A percentile compares a stretch with the other conserved stretches of the same genome.
Evolutionary conservation across 2,797 vertebrate species (phyloP).

Genomic region (Centroberyx gerrardi): DNA sequence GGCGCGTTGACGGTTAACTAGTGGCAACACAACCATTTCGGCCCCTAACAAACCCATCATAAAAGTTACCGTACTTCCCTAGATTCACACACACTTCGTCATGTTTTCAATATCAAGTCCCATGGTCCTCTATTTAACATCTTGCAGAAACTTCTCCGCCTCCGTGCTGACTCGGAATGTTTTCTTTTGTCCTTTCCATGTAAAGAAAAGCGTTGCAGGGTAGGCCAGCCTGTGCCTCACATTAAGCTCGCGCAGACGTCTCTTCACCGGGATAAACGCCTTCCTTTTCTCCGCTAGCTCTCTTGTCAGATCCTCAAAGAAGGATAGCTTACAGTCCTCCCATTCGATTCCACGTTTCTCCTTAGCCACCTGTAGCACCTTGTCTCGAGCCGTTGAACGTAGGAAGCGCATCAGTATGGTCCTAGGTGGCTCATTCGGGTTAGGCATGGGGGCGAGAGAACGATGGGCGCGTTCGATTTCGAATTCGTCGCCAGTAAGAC

Average conservation of each 20-base stretch:
- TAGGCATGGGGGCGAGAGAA: not conserved
- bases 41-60: too few relatives aligned
- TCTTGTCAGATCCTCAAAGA: conserved; percentile 15
- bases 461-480: not conserved
- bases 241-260: too few relatives aligned
- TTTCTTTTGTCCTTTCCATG: conserved; percentile 12
- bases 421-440: not conserved
- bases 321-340: conserved; percentile 5
- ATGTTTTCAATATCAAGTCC: too few relatives aligned
- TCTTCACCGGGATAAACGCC: too few relatives aligned
- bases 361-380: conserved; percentile 8
- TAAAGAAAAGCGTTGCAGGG: not conserved
- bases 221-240: too few relatives aligned
- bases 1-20: too few relatives aligned
- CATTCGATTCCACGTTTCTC: conserved; percentile 18
- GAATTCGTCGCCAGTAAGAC: too few relatives aligned
- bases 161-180: not conserved
- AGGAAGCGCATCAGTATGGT: conserved; percentile 5
- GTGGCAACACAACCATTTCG: too few relatives aligned
- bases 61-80: not conserved
- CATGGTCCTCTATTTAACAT: not conserved
- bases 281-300: too few relatives aligned
- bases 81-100: not conserved
- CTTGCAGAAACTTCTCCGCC: not conserved
- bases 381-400: not conserved